A percentile compares a stretch with the other conserved stretches of the same genome.
These are phyloP conservation scores for Ondatra zibethicus DNA, from an alignment of 2,113 vertebrate species.

Conservation along the genomic window DNA sequence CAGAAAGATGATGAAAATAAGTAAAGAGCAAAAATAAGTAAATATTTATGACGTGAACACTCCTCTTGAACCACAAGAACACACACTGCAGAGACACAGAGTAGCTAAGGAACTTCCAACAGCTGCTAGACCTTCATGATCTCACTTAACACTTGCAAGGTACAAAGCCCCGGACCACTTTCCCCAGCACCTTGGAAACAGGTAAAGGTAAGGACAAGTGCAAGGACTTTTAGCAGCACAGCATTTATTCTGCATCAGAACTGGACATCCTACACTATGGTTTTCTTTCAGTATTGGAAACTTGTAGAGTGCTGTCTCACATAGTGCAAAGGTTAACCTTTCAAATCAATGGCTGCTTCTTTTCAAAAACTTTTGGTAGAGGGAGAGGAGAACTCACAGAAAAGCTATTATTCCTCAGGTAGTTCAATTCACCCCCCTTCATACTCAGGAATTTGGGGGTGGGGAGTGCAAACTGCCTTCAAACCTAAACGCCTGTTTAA, in stretches of 20 bases:
- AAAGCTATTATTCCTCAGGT: constrained; percentile 73
- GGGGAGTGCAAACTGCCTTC: constrained; percentile 12
- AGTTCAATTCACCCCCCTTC: constrained; percentile 72
- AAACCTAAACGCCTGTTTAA: constrained; percentile 71
- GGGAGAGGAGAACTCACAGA: constrained; percentile 70
- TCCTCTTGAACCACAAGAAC: constrained; percentile 72
- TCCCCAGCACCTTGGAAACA: constrained; percentile 61
- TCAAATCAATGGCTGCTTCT: constrained; percentile 75
- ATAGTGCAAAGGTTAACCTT: constrained; percentile 78
- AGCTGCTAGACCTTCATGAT: constrained; percentile 34
- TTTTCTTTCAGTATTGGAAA: not conserved
- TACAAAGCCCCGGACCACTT: constrained; percentile 52
- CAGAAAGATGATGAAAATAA: constrained; percentile 75
- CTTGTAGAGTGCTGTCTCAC: constrained; percentile 64
- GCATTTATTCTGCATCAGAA: constrained; percentile 70
- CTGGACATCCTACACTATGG: not conserved
- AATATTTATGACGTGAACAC: constrained; percentile 74
- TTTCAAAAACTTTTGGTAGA: constrained; percentile 68
- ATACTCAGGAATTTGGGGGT: constrained; percentile 37
- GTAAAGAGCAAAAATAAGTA: constrained; percentile 62
- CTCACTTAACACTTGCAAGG: constrained; percentile 60
- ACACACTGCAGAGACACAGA: constrained; percentile 29
- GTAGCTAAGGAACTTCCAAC: constrained; percentile 76
- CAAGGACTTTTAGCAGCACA: constrained; percentile 62
- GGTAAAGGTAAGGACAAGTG: constrained; percentile 74